Base-by-base conservation (phyloP, 2,113 vertebrate genomes). In the Lepidiolamprologus cunningtoni region DNA sequence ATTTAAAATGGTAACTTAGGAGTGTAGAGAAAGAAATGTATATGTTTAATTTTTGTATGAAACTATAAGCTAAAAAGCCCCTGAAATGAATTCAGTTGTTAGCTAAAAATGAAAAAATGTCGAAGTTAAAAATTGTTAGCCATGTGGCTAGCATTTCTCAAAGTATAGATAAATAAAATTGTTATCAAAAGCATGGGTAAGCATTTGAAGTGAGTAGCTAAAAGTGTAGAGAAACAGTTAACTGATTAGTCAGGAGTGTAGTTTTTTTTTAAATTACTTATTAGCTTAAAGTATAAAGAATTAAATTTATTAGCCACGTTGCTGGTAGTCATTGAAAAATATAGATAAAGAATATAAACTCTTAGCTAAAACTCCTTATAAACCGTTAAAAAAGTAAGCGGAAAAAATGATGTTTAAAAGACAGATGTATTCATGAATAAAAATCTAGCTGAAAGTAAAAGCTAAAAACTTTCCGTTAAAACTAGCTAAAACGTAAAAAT, bases 261-360 rank as follows among this genome's bases (percentile, higher is more conserved):
- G 1, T 61, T 31, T 9, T 16, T 23, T 3, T 6, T 3, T 1
- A 0, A 11, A 12, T 35, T 7, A 66, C 2, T 35, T 35, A n/a
- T 35, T 63, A 63, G 31, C 6, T 66, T 35, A 66, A 66, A 66
- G 61, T 37, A n/a, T 50, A 50, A 73, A 17, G 5, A 47, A 1
- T 76, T 47, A 4, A 50, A 76, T 7, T 47, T 76, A 2, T 19
- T 19, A 28, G 71, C 42, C 16, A 17, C 1, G 9, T 26, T 14
- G 13, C 9, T 73, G 23, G 37, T 10, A 45, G 40, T 45, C 68
- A 37, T 68, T 37, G 3, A 68, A 3, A 66, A 66, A 66, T 66
- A 66, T 35, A 8, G 61, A 66, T 35, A 12, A 8, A 35, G 1
- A 11, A 35, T 63, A 63, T 63, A 35, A 35, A 66, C 31, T 35